Evolutionary conservation across 2,113 vertebrate genomes (phyloP).

Genomic region (Oxyura jamaicensis): DNA sequence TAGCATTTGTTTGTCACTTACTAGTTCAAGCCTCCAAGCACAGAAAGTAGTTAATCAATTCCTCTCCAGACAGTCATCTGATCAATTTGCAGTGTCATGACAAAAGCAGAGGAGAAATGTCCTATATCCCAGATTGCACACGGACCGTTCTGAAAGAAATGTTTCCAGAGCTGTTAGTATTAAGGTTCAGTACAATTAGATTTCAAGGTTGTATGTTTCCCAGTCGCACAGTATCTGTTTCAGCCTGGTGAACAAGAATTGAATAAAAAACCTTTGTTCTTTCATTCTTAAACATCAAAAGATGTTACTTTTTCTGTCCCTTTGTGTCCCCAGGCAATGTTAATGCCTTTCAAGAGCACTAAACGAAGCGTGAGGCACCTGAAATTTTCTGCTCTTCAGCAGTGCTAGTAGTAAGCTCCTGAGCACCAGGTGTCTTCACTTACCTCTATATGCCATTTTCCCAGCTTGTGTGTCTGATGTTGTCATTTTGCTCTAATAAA

Average conservation of each 20-base stretch:
- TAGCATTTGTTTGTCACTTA: constrained; percentile 23
- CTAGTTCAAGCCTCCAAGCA: neutral
- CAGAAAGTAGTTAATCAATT: constrained; percentile 11
- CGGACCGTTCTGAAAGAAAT: neutral
- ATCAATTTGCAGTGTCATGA: neutral
- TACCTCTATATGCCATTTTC: neutral
- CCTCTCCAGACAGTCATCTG: neutral
- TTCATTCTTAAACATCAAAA: neutral
- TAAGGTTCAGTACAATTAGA: neutral
- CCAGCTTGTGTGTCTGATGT: neutral
- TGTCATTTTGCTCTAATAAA: neutral
- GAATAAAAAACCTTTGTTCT: neutral
- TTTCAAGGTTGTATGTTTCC: constrained; percentile 13
- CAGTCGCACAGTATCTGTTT: neutral
- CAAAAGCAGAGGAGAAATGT: constrained; percentile 1
- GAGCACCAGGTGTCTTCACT: neutral
- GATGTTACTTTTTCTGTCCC: neutral
- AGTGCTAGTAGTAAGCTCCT: neutral
- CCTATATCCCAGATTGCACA: neutral
- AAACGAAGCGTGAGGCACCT: accelerated
- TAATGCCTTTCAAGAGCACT: neutral
- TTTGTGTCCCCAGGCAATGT: neutral
- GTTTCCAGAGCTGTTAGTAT: neutral
- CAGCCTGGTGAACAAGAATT: neutral
- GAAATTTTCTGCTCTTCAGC: neutral